Percentiles rank a stretch among this genome's conserved stretches.
Conservation (phyloP, 2,888 invertebrate genomes). For the Amphimallon solstitiale region DNA sequence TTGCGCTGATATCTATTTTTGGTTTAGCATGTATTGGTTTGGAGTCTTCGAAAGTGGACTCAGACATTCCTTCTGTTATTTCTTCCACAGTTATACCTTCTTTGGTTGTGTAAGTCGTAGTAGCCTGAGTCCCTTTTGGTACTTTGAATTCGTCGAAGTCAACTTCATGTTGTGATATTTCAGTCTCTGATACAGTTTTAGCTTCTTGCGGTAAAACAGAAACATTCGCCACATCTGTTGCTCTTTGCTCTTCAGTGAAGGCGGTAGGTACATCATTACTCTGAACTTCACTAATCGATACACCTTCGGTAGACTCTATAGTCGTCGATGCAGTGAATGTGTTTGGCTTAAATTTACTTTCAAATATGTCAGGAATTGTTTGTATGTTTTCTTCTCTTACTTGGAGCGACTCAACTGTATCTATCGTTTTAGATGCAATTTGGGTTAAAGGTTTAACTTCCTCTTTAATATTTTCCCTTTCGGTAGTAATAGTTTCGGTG, state of each 20-base stretch:
- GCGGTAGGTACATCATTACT: constrained; percentile 62
- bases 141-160: constrained; percentile 64
- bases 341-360: constrained; percentile 60
- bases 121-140: constrained; percentile 67
- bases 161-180: constrained; percentile 70
- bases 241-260: constrained; percentile 61
- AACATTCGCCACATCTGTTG: constrained; percentile 67
- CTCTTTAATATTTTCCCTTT: constrained; percentile 59
- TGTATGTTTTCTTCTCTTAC: constrained; percentile 67
- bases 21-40: constrained; percentile 67
- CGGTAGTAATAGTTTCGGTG: constrained; percentile 59
- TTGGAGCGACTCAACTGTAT: constrained; percentile 65
- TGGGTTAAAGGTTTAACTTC: constrained; percentile 49
- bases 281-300: constrained; percentile 63
- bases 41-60: constrained; percentile 66
- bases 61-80: constrained; percentile 65
- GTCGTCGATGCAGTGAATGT: constrained; percentile 61
- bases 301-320: constrained; percentile 63
- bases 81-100: constrained; percentile 74
- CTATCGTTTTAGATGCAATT: constrained; percentile 57
- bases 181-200: constrained; percentile 71
- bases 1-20: constrained; percentile 71
- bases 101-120: constrained; percentile 69
- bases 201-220: constrained; percentile 73
- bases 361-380: constrained; percentile 63